Base-by-base conservation (phyloP, 1,140 invertebrate genomes). In the Frieseomelitta varia region DNA sequence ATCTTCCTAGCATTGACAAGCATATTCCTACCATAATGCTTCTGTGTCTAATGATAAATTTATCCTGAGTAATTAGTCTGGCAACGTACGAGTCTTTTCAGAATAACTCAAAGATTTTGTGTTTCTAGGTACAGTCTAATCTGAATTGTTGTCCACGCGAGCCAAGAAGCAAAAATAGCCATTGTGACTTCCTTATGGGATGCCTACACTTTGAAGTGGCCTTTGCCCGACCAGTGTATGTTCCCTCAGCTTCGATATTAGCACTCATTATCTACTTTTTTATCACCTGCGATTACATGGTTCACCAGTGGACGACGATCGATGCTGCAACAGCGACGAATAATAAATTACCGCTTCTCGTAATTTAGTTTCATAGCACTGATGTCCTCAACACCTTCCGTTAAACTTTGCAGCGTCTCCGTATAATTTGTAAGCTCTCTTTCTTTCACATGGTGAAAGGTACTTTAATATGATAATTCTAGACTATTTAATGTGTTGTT, bases 181-280 rank as follows among this genome's bases (percentile, higher is more conserved):
- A 21, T 21, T 15, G 19, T 61, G 21, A 58, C 12, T 58, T 58
- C 6, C 21, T 58, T 24, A 24, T 58, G 30, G 6, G 4, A 65
- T 61, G 17, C 30, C 11, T 63, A 27, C 17, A 39, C 79, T 81
- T 81, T 81, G 11, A 73, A 21, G 27, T 65, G 69, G 14, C 69
- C 69, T 81, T 73, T 74, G 39, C 6, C 14, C 27, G 39, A 21
- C n/a, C 47, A 8, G 10, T 65, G 71, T 12, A n/a, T 24, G 71
- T 6, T 55, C 30, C 30, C 47, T 24, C 27, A 71, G 51, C 34
- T 21, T 2, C 24, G n/a, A 53, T 63, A 73, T 80, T 80, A 80
- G 14, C 56, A 65, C 15, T 73, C 56, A 74, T 81, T 81, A 81
- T 74, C 47, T 27, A 47, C 27, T 55, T 79, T 79, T 79, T 79